phyloP scores from a whole-genome alignment of 35 echinoderm and acorn worm genomes.

The Amphiura filiformis region DNA sequence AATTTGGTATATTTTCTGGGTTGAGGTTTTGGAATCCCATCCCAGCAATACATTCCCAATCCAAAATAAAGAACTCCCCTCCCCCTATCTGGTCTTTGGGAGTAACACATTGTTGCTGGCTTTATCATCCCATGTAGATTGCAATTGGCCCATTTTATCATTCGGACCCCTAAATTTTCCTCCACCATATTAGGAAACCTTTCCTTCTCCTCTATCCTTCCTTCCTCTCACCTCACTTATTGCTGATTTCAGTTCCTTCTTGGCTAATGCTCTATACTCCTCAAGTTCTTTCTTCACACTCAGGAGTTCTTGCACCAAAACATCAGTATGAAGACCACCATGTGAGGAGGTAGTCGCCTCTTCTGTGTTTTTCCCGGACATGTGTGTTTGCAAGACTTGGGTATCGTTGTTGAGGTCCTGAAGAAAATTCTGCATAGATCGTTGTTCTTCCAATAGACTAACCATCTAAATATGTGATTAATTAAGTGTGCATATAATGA shows the following conservation, averaged over 20 bases:
- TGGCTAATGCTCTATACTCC: not conserved
- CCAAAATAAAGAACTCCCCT: no score
- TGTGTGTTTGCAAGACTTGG: not conserved
- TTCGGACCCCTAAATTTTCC: no score
- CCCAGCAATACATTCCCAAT: no score
- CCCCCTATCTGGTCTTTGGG: no score
- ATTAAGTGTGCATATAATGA: no score
- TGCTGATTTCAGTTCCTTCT: not conserved
- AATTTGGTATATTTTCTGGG: no score
- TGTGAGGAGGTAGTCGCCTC: not conserved
- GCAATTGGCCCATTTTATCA: no score
- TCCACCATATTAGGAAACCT: no score
- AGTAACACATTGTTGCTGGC: no score
- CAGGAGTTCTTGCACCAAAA: not conserved
- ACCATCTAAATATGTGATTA: not conserved
- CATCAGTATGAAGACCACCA: not conserved
- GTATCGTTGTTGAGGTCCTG: not conserved
- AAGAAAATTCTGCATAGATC: not conserved
- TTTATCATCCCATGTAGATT: no score
- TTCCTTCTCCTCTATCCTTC: no score
- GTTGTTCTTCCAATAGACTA: not conserved
- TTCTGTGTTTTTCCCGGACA: not conserved
- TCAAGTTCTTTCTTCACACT: not conserved
- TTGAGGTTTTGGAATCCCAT: no score
- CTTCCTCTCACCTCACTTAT: not conserved